Evolutionary conservation across 1,140 invertebrate species (phyloP), one percentile per base, ranked within the genome.

Genomic region (Zaprionus capensis): DNA sequence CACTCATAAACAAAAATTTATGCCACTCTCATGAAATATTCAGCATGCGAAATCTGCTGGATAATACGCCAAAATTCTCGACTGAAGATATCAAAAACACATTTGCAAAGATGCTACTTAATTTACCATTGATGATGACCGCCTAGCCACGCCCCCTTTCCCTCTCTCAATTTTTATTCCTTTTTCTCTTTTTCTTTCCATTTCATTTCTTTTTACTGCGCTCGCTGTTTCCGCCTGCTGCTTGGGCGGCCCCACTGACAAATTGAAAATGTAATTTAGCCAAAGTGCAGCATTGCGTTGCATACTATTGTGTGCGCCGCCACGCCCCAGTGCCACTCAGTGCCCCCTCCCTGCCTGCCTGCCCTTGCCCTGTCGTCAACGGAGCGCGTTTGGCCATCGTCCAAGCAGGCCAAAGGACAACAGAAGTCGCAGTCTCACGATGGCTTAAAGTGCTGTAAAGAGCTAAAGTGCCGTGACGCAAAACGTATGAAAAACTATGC

Each of bases 211-310:
- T 31, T 49, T 38, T 53, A 20, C 31, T 49, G 34, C 49, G 41
- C 36, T 34, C 59, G 41, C 55, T 59, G 67, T 66, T 72, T 66
- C 56, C 62, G 74, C 46, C 61, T 63, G 58, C 41, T 46, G 28
- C 56, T 20, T n/a, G 49, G 49, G 73, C 79, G 49, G 73, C 79
- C 17, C 41, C 73, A 86, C 84, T 78, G 84, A 88, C 84, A 83
- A 87, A 78, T 88, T 87, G 78, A 84, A 87, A 87, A 84, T 87
- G 81, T 81, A 87, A 87, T 87, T 87, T 87, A 68, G 84, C 81
- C 68, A 80, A 88, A 87, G 83, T 83, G 83, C 84, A 80, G 64
- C 56, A 70, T 75, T 75, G 70, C 78, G 67, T 75, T 81, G 71
- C 63, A 81, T 64, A 74, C 75, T 69, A 69, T 74, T 69, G 56